Conservation (phyloP, 2,888 invertebrate species). For the Plutella xylostella region DNA sequence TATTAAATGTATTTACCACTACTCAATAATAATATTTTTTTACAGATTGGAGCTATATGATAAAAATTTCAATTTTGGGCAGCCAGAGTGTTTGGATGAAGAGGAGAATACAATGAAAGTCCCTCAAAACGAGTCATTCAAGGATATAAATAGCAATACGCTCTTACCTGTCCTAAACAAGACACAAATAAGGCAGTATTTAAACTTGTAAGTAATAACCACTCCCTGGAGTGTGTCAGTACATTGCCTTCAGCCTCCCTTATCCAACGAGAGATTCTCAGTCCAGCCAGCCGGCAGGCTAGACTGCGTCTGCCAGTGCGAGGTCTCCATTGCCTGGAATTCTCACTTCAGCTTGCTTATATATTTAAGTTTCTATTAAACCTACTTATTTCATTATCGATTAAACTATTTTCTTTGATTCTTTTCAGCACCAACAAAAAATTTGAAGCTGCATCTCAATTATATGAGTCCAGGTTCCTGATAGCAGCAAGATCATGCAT, state of each 20-base stretch:
- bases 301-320: too few relatives aligned
- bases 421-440: slow-evolving; percentile 1
- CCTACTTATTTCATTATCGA: neutral
- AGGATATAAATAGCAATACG: slow-evolving; percentile 1
- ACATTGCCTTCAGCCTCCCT: neutral
- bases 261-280: too few relatives aligned
- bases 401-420: too few relatives aligned
- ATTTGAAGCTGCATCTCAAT: slow-evolving; percentile 4
- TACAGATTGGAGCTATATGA: neutral
- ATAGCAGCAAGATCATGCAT: neutral
- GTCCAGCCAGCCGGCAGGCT: too few relatives aligned
- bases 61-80: neutral
- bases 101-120: neutral
- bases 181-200: neutral
- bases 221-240: neutral
- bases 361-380: neutral
- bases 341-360: neutral
- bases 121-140: neutral
- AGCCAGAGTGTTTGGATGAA: neutral
- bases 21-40: neutral
- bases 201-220: neutral
- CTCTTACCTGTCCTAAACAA: neutral
- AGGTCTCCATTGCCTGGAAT: too few relatives aligned
- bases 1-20: neutral
- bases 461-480: slow-evolving; percentile 6